Base-by-base conservation (phyloP, 2,888 invertebrate genomes). In the Drosophila pullipes region DNA sequence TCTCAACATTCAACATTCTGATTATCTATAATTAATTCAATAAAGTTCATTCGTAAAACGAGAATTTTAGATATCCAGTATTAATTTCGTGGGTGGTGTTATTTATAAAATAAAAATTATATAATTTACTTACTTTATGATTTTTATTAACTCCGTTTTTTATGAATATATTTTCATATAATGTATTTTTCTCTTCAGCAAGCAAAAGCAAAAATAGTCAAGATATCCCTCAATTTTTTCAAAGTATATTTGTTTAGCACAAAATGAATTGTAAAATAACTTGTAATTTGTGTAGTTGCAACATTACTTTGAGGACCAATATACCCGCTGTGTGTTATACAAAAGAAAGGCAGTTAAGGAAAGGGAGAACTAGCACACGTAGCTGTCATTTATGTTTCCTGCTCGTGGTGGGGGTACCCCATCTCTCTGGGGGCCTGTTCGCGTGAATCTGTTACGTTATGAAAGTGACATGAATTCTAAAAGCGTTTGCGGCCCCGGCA, bases 391-490 rank as follows among this genome's bases (percentile, higher is more conserved):
- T 82, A 78, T 65, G 68, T 41, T 60, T 28, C 22, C 33, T 31
- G 52, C 9, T 18, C n/a, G 35, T 35, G 57, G 37, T 41, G 54
- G 60, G 66, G 67, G 37, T 25, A 4, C 31, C 57, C 33, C 55
- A 54, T 4, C 16, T 81, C 90, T 69, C 76, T 83, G 78, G 85
- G 69, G 70, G 63, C 85, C 76, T 70, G 52, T 71, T 69, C 71
- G 78, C 76, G 74, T 76, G 80, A 75, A 87, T 84, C 69, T 68
- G 88, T 84, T 82, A 74, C 73, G 81, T 88, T 81, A 84, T 85
- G 82, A 83, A 88, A 91, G 78, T 89, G 92, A 91, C 92, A 91
- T 83, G 87, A 89, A 85, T 86, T 87, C 87, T 79, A 83, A 91
- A 89, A 88, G 88, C 89, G 79, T 89, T 89, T 86, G 79, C 82